These are phyloP conservation scores for Premnoplex brunnescens DNA, from an alignment of 2,797 vertebrate genomes.

Conservation along the genomic window DNA sequence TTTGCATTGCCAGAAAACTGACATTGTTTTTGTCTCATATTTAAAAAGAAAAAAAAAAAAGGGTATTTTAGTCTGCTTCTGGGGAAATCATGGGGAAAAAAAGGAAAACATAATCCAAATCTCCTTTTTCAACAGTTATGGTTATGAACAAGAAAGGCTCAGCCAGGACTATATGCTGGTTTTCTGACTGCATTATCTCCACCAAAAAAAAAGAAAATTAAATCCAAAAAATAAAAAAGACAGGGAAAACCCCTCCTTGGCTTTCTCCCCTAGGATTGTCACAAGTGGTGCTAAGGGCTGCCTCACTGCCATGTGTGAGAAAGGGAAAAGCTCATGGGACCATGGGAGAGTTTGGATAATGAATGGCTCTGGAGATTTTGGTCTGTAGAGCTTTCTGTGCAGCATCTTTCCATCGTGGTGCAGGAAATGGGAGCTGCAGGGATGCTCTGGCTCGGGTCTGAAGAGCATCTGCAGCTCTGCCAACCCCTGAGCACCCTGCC, in stretches of 20 bases:
- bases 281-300: neutral
- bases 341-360: neutral
- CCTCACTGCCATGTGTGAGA: neutral
- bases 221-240: neutral
- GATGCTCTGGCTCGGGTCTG: neutral
- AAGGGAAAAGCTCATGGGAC: neutral
- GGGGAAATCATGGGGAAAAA: neutral
- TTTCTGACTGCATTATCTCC: neutral
- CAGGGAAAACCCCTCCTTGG: neutral
- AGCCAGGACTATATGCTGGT: neutral
- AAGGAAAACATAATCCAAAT: neutral
- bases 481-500: neutral
- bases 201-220: neutral
- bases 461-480: neutral
- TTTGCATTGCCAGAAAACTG: conserved; percentile 29
- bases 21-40: neutral
- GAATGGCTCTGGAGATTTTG: neutral
- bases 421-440: neutral
- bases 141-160: neutral
- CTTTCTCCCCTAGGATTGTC: neutral
- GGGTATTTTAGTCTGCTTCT: neutral
- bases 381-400: too few relatives aligned
- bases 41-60: neutral
- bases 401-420: conserved; percentile 17
- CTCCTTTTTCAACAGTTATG: neutral